These are phyloP conservation scores for Polydrusus cervinus DNA, from an alignment of 2,888 invertebrate species.

Conservation along the genomic window DNA sequence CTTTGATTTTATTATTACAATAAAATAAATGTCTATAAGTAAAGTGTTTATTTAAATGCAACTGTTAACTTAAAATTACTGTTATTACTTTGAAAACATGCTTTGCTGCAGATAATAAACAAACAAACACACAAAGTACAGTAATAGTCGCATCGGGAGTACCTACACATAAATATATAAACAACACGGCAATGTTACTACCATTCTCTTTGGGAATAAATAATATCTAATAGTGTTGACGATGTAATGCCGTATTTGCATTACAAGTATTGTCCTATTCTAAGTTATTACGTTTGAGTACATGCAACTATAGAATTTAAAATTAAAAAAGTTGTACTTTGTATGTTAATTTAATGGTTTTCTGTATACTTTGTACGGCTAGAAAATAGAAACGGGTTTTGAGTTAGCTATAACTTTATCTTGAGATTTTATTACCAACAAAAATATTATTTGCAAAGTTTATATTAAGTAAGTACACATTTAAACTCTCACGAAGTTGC, in stretches of 20 bases:
- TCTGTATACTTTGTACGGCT: neutral
- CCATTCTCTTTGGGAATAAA: conserved; percentile 12
- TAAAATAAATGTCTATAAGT: neutral
- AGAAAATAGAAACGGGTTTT: neutral
- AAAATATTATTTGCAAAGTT: too few species aligned
- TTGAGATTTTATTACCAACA: too few species aligned
- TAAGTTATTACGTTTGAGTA: conserved; percentile 15
- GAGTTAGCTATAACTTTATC: too few species aligned
- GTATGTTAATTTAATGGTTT: conserved; percentile 4
- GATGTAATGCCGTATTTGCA: conserved; percentile 33
- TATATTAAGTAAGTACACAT: too few species aligned
- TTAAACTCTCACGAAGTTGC: too few species aligned
- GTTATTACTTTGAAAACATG: neutral
- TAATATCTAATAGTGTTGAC: conserved; percentile 18
- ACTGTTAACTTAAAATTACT: neutral
- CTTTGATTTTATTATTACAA: too few species aligned
- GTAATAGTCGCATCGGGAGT: neutral
- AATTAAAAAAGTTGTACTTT: neutral
- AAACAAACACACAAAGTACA: neutral
- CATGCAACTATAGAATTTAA: conserved; percentile 6
- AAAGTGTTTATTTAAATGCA: neutral
- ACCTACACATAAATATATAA: conserved; percentile 18
- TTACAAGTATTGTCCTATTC: conserved; percentile 16
- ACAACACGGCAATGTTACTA: conserved; percentile 1
- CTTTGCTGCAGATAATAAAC: neutral